These are phyloP conservation scores for Nestor notabilis DNA, from an alignment of 2,113 vertebrate species.

Conservation along the genomic window DNA sequence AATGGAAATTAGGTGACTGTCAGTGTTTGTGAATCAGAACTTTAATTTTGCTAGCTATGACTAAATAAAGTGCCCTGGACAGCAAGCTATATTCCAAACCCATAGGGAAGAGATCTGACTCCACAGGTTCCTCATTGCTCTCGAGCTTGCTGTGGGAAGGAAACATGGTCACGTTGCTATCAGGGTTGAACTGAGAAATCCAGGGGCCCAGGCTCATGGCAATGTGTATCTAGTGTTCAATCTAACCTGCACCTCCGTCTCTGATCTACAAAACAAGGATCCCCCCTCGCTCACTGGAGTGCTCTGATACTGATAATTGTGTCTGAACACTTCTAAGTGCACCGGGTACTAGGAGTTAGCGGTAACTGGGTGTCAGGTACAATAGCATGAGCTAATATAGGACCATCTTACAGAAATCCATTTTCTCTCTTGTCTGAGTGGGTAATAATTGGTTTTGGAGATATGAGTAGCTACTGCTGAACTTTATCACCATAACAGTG, in stretches of 20 bases:
- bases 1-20: not conserved
- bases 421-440: not conserved
- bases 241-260: not conserved
- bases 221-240: not conserved
- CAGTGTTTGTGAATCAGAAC: not conserved
- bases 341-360: not conserved
- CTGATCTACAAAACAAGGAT: not conserved
- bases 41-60: not conserved
- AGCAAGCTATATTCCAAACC: not conserved
- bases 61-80: not conserved
- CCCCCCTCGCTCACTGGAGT: not conserved
- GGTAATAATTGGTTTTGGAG: not conserved
- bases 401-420: not conserved
- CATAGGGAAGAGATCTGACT: not conserved
- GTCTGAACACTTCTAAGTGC: not conserved
- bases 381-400: not conserved
- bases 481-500: not conserved
- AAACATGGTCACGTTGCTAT: rapidly evolving
- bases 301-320: not conserved
- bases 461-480: not conserved
- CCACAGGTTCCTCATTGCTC: not conserved
- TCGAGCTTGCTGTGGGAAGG: not conserved
- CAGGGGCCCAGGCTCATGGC: not conserved
- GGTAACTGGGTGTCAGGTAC: not conserved
- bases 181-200: not conserved